Evolutionary conservation across 1,140 invertebrate species (phyloP), one percentile per base, ranked within the genome.

Genomic region (Cotesia chilonis): DNA sequence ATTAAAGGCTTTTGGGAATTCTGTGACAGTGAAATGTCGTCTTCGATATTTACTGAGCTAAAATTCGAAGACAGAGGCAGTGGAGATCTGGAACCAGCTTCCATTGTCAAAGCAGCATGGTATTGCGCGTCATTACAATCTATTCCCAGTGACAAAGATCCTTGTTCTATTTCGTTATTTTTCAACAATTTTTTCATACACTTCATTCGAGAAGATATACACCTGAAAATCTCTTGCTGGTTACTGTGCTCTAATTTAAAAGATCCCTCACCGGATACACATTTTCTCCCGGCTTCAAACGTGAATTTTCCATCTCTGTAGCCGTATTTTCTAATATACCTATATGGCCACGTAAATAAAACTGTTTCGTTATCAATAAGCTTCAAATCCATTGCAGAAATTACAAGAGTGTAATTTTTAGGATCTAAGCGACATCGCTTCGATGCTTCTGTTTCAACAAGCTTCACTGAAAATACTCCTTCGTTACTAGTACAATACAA

Each of bases 201-300:
- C 79, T 93, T 94, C 92, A 95, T 95, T 83, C 94, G 93, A 1
- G 91, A 88, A 1, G 92, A 92, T 69, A 95, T 88, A 81, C 92
- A 94, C 68, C 92, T 89, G 73, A 93, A 95, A 70, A 95, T 94
- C 83, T 94, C 93, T 76, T 93, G 92, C 63, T 92, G 92, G 80
- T 94, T 93, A 6, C 89, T 90, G 78, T 94, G 92, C 79, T 94
- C 91, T 73, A 96, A 87, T 68, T 91, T 91, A 81, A 96, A 96
- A 9, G 91, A 90, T 1, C 95, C 95, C 87, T 95, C 94, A 1
- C 95, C 95, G 4, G 94, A 94, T 73, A 91, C 90, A 85, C 94
- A 96, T 83, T 95, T 95, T 73, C 95, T 88, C 4, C 95, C 95
- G n/a, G 94, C 94, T 89, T 96, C 94, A 85, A 96, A 95, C 17